Conservation (phyloP, 2,888 invertebrate genomes). For the Drosophila lutescens region DNA sequence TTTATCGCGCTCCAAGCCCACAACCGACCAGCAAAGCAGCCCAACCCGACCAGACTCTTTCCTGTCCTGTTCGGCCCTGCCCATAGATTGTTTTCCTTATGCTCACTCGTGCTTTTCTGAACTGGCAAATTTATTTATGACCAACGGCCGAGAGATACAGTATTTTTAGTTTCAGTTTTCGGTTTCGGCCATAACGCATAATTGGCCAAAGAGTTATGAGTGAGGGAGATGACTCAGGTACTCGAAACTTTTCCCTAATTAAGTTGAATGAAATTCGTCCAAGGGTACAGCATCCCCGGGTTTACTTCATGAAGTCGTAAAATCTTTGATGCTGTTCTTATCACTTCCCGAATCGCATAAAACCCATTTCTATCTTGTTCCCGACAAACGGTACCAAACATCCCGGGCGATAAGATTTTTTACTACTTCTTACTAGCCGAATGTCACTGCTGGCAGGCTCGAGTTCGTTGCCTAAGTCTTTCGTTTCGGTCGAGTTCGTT, state of each 20-base stretch:
- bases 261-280: conserved; percentile 23
- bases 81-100: conserved; percentile 62
- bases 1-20: conserved; percentile 67
- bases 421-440: neutral
- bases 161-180: conserved; percentile 58
- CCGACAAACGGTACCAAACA: conserved; percentile 13
- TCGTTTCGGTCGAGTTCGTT: conserved; percentile 11
- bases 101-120: conserved; percentile 26
- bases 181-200: conserved; percentile 61
- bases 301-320: conserved; percentile 2
- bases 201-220: conserved; percentile 66
- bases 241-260: conserved; percentile 26
- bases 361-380: conserved; percentile 11
- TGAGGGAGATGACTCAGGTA: conserved; percentile 54
- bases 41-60: conserved; percentile 18
- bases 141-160: conserved; percentile 59
- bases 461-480: conserved; percentile 27
- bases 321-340: conserved; percentile 11
- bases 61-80: conserved; percentile 54
- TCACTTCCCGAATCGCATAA: conserved; percentile 12
- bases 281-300: neutral
- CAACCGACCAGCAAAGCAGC: conserved; percentile 8
- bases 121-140: conserved; percentile 73
- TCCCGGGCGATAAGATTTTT: conserved; percentile 2
- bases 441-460: neutral